Base-by-base conservation (phyloP, 2,888 invertebrate genomes). In the Cantharis flavilabris region DNA sequence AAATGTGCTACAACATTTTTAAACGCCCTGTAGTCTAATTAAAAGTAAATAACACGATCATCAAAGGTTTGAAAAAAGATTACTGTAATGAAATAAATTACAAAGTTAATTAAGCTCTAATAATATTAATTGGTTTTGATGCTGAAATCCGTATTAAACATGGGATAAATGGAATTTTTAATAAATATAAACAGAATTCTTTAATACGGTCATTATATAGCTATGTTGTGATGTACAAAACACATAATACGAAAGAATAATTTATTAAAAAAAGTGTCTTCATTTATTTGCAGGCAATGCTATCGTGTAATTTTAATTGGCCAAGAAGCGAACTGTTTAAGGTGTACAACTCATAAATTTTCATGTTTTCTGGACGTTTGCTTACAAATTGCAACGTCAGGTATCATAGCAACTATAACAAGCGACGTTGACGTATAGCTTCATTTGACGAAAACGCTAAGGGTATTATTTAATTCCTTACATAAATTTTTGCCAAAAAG, bases 251-350 rank as follows among this genome's bases (percentile, higher is more conserved):
- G 26, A 49, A n/a, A 49, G 49, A 16, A 72, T 72, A 69, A 67
- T 72, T 72, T 72, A 67, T 72, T 62, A 33, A 30, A 67, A 49
- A 69, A 28, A 49, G 30, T 49, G 62, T 23, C 67, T 49, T 67
- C 23, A 72, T 16, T 72, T 33, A 33, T 67, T 20, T 49, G 3
- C 49, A 20, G 23, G 16, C 4, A 20, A 49, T 18, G 72, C n/a
- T n/a, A 64, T 49, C 64, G 20, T 72, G 67, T 72, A 67, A 72
- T 72, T 72, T 72, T 72, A 72, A 72, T 72, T 72, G 72, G 67
- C 26, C 49, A 30, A 65, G 67, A n/a, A 71, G 63, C 20, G 65
- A 11, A 64, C 23, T 67, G 65, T 63, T 72, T 20, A 65, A 49
- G 65, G 72, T 72, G 65, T 23, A 67, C 26, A 72, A 71, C 30